Conservation (phyloP, 1,140 invertebrate genomes). For the Megalonaias nervosa region DNA sequence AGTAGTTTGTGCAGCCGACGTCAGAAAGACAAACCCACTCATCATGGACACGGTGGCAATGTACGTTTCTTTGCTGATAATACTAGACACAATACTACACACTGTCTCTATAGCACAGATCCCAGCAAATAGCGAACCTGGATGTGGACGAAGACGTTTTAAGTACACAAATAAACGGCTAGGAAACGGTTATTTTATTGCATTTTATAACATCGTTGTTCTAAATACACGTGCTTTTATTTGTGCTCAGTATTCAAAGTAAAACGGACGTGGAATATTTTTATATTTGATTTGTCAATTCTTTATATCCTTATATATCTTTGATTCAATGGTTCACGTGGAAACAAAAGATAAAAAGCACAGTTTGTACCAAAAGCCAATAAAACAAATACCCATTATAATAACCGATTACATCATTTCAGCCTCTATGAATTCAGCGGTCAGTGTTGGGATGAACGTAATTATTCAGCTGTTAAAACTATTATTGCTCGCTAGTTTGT, state of each 20-base stretch:
- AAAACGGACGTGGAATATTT: not conserved
- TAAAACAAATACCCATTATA: too few species aligned
- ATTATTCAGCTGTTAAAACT: too few species aligned
- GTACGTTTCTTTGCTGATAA: conserved; percentile 9
- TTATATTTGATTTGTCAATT: not conserved
- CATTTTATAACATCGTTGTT: not conserved
- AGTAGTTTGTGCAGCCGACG: not conserved
- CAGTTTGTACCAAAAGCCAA: too few species aligned
- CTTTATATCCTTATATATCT: not conserved
- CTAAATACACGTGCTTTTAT: not conserved
- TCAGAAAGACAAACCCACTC: conserved; percentile 19
- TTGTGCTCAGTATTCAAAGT: not conserved
- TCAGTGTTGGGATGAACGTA: too few species aligned
- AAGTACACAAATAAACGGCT: not conserved
- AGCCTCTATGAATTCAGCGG: too few species aligned
- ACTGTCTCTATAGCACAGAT: conserved; percentile 7
- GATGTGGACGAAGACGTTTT: not conserved
- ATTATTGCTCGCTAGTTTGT: too few species aligned
- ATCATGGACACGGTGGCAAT: conserved; percentile 7
- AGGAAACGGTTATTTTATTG: not conserved
- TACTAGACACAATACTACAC: not conserved
- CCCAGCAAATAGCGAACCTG: conserved; percentile 24
- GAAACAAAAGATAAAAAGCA: too few species aligned
- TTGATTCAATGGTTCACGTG: not conserved
- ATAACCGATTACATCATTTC: too few species aligned